Evolutionary conservation across 2,888 invertebrate genomes (phyloP).

Genomic region (Lottia gigantea): DNA sequence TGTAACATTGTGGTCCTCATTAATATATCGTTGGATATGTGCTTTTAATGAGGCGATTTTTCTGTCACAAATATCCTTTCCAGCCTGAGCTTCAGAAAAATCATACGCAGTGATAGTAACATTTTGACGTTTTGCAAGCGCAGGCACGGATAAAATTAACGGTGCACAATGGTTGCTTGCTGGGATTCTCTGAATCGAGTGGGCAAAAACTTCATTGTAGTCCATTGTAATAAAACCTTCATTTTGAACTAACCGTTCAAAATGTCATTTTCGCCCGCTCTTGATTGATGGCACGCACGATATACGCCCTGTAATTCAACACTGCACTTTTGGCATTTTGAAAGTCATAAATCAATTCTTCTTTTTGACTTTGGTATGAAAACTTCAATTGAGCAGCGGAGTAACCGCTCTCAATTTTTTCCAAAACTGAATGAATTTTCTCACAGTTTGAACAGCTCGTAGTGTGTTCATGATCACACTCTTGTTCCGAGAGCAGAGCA

Average conservation of each 20-base stretch:
- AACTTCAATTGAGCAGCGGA: background rate
- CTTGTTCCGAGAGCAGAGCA: background rate
- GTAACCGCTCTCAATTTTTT: background rate
- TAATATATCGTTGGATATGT: background rate
- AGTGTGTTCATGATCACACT: background rate
- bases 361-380: background rate
- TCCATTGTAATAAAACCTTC: background rate
- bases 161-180: background rate
- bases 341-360: background rate
- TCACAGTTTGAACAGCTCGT: background rate
- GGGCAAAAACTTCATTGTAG: background rate
- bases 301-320: background rate
- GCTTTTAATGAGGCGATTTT: background rate
- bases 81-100: background rate
- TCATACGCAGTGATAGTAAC: background rate
- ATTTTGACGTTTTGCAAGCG: background rate
- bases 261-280: conserved; percentile 5
- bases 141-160: background rate
- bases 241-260: background rate
- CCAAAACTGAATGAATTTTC: background rate
- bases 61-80: background rate
- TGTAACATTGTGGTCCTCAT: background rate
- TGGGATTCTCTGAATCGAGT: background rate
- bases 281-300: background rate
- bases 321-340: background rate